Conservation (phyloP, 2,888 invertebrate species). For the Ashinkailepas kermadecensis region DNA sequence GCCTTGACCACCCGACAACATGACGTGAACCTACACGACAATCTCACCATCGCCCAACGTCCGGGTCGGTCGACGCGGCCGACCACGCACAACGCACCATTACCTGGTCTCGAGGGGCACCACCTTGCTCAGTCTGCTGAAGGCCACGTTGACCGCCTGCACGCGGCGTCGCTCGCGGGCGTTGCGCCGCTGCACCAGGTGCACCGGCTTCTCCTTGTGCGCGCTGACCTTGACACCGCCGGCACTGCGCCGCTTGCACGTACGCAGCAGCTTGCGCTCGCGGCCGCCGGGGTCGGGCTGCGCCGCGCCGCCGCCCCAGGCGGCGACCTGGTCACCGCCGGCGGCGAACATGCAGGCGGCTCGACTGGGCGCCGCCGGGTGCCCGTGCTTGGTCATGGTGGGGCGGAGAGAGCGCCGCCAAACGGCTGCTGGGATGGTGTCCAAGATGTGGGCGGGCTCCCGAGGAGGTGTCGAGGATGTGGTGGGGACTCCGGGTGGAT, state of each 20-base stretch:
- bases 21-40: no score
- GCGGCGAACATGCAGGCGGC: slow-evolving; percentile 12
- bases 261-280: neutral
- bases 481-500: no score
- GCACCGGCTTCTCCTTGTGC: slow-evolving; percentile 50
- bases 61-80: no score
- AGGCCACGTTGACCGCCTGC: slow-evolving; percentile 57
- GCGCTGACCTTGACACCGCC: slow-evolving; percentile 42
- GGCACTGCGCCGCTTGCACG: slow-evolving; percentile 13
- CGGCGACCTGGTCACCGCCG: neutral
- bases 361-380: neutral
- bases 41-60: no score
- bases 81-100: neutral
- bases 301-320: neutral
- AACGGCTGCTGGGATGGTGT: no score
- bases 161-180: slow-evolving; percentile 56
- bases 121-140: slow-evolving; percentile 51
- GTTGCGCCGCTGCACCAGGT: slow-evolving; percentile 53
- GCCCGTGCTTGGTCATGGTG: neutral
- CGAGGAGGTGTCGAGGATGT: no score
- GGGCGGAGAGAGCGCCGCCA: neutral
- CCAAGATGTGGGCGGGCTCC: no score
- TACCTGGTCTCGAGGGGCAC: slow-evolving; percentile 50
- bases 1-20: no score
- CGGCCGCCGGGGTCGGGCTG: neutral